Base-by-base conservation (phyloP, 2,113 vertebrate species). In the Pica pica region DNA sequence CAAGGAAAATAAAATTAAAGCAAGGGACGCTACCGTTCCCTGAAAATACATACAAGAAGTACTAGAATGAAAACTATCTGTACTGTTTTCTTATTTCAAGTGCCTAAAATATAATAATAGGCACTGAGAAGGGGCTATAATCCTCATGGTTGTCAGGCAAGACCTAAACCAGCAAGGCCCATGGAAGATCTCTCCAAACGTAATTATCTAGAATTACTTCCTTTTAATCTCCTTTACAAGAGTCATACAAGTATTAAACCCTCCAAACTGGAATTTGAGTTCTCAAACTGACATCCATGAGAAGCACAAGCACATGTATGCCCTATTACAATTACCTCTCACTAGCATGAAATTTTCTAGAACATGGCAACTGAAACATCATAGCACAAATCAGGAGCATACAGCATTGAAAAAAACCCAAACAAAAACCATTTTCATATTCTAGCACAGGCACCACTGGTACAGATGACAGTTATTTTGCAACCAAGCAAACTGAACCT, bases 401-500 rank as follows among this genome's bases (percentile, higher is more conserved):
- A 57, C 2, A 39, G 18, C 50, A 53, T 1, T 17, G 46, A 46
- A 82, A 71, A 28, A 57, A 85, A 14, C 14, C 33, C 50, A 49
- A 86, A 76, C n/a, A 53, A 94, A 50, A 35, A 41, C 16, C 19
- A 64, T 65, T 65, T 91, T 69, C 27, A 9, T 53, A 39, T 74
- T 75, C 77, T 21, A 89, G 52, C 70, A 82, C 9, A 63, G 55
- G 50, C 41, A 89, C 70, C 77, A 75, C 83, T 84, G 90, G 76
- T 50, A 83, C 56, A 87, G 50, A 80, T 1, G 1, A 83, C 80
- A 93, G 56, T 70, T 89, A 91, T 79, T 87, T 84, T 94, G 87
- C 87, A 94, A 94, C 73, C 92, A 93, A 93, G 80, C 39, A 90
- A 87, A 94, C 57, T 77, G 84, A 79, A 33, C 63, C 65, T 90